Conservation (phyloP, 2,113 vertebrate genomes). For the Alethe diademata region DNA sequence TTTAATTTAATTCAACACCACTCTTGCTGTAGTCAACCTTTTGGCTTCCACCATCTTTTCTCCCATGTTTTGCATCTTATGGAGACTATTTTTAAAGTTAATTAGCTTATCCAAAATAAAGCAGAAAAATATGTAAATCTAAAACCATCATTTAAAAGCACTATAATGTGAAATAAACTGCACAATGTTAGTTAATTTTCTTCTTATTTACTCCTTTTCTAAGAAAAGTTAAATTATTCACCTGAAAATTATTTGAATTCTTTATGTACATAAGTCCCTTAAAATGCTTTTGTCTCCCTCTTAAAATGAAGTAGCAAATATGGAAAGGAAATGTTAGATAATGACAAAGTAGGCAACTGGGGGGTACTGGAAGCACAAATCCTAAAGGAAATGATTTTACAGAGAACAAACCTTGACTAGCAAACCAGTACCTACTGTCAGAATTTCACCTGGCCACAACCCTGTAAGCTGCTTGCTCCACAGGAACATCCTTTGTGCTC, state of each 20-base stretch:
- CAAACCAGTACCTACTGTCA: neutral
- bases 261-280: neutral
- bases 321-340: neutral
- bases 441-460: neutral
- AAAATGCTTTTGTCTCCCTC: neutral
- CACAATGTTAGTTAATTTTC: neutral
- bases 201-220: neutral
- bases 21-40: constrained; percentile 58
- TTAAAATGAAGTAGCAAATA: neutral
- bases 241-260: neutral
- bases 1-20: constrained; percentile 47
- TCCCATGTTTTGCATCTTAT: constrained; percentile 43
- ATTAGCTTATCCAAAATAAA: constrained; percentile 57
- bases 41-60: constrained; percentile 61
- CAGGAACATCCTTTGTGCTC: neutral
- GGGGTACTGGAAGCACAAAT: neutral
- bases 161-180: neutral
- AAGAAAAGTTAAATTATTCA: neutral
- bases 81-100: constrained; percentile 62
- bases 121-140: constrained; percentile 1
- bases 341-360: neutral
- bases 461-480: neutral
- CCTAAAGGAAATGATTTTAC: neutral
- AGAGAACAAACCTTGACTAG: neutral
- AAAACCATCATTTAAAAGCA: neutral